Base-by-base conservation (phyloP, 2,888 invertebrate genomes). In the Hydrotaea diabolus region DNA sequence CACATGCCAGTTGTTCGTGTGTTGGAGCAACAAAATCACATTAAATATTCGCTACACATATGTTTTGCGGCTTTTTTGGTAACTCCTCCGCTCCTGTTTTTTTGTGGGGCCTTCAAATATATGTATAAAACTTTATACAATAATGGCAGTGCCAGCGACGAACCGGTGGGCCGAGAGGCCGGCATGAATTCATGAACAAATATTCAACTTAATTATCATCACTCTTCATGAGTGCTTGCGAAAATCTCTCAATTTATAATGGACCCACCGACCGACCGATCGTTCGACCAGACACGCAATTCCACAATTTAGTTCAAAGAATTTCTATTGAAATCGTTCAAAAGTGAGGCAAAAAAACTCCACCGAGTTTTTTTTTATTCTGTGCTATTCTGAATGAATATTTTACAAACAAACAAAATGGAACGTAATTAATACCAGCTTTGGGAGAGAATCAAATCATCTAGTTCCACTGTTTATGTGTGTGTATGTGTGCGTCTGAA, bases 121-220 rank as follows among this genome's bases (percentile, higher is more conserved):
- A n/a, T n/a, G n/a, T n/a, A 69, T n/a, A 69, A 43, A 69, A 69
- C 19, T 69, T 69, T 69, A 46, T 69, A 69, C 26, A 43, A 21
- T 39, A 46, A 23, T 43, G 23, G 15, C n/a, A 43, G 49, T 49
- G 15, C 49, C 49, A n/a, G 49, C 31, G 31, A 31, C 31, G 31
- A 31, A 2, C 7, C 3, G 31, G 3, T 49, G n/a, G 49, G 49
- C 49, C 43, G 43, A 17, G 8, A 17, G 39, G 19, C 66, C 66
- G 5, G 19, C 19, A 8, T 17, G 64, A 21, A 43, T 43, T 59
- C 23, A 15, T 74, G 11, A 62, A 74, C 43, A 59, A 59, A 74
- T 74, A 59, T 39, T 43, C 59, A 59, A 62, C 74, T 74, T 74
- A 74, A 74, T 74, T 74, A 74, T 74, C 59, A 17, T 43, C 46